Percentiles rank a stretch among this genome's conserved stretches.
Evolutionary conservation across 2,113 vertebrate species (phyloP).

Genomic region (Natator depressus): DNA sequence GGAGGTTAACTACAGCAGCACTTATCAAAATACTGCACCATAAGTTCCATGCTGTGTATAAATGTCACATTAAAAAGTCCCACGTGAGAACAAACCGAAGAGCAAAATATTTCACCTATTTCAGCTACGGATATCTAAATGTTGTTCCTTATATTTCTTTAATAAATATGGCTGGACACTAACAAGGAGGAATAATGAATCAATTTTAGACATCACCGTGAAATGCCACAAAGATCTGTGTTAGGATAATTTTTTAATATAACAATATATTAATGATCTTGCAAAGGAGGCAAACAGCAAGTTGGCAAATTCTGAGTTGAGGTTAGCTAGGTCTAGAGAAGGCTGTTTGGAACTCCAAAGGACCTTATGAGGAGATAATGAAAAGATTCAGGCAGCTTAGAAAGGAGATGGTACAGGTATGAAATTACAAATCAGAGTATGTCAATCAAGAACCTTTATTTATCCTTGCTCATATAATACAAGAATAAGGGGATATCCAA

Average conservation of each 20-base stretch:
- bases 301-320: neutral
- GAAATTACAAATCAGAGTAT: neutral
- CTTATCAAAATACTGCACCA: neutral
- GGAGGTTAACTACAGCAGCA: neutral
- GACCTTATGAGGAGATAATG: rapidly evolving
- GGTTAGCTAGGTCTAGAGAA: neutral
- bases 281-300: rapidly evolving
- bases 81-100: neutral
- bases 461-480: neutral
- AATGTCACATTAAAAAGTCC: neutral
- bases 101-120: neutral
- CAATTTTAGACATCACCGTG: neutral
- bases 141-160: neutral
- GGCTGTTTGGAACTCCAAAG: neutral
- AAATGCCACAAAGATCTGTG: neutral
- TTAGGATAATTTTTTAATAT: too few species aligned
- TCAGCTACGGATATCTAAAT: neutral
- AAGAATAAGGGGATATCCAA: neutral
- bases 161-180: neutral
- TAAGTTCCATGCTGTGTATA: neutral
- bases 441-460: neutral
- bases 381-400: neutral
- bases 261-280: neutral
- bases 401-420: neutral
- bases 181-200: neutral